Base-by-base conservation (phyloP, 2,797 vertebrate genomes). In the Pangasius macronema region DNA sequence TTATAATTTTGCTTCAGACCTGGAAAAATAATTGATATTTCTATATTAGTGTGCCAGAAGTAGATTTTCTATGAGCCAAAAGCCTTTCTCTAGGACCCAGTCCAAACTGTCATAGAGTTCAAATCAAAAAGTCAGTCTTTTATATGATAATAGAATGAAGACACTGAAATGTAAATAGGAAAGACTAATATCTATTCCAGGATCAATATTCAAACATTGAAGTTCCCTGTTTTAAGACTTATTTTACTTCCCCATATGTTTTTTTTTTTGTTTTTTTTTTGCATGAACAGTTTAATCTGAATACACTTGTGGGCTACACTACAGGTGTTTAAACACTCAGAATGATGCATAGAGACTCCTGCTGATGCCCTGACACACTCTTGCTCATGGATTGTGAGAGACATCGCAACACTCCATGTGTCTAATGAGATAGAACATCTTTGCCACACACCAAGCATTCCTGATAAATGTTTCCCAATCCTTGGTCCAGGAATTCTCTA, bases 241-340 rank as follows among this genome's bases (percentile, higher is more conserved):
- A 80, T 81, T 81, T 81, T 59, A 59, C 13, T 59, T 59, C 3
- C 6, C 11, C 55, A 27, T 27, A n/a, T 8, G 11, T 81, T 5
- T 63, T 46, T 57, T 57, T 79, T 33, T 39, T 39, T 46, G n/a
- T 57, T 57, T 80, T 36, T 80, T 57, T 57, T 80, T 36, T 80
- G 18, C 22, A 36, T 57, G 22, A 57, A 20, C 3, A 22, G 33
- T 81, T 59, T 59, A 59, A 80, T 11, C 3, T 5, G 18, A 22
- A 13, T 81, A 8, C 33, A 59, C 0, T 22, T 61, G 55, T 59
- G 24, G 4, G 33, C 20, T 46, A 33, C 51, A 27, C 55, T 81
- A 9, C 5, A 27, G 79, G 39, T 13, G 5, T 59, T 80, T 59
- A 59, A 79, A 82, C 80, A 65, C 16, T 36, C 20, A 82, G 1